phyloP scores from a whole-genome alignment of 2,888 invertebrate species.

The Dynastes grantii region DNA sequence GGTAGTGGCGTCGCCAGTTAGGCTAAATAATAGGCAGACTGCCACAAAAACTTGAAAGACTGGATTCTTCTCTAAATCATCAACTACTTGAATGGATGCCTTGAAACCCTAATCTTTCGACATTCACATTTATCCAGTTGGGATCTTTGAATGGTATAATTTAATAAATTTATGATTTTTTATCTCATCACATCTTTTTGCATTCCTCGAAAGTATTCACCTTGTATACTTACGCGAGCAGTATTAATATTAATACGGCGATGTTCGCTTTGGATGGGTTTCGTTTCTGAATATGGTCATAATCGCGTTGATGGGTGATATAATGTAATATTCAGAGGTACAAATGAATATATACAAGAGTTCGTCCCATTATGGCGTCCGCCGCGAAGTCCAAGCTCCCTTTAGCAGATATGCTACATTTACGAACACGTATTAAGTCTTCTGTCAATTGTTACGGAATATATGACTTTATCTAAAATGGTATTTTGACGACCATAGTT shows the following conservation, averaged over 20 bases:
- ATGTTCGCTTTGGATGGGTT: conserved; percentile 21
- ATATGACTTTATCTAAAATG: conserved; percentile 48
- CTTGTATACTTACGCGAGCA: not conserved
- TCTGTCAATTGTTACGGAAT: conserved; percentile 44
- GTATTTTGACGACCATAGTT: conserved; percentile 34
- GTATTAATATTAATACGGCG: conserved; percentile 38
- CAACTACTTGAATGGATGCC: too few relatives aligned
- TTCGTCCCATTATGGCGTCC: conserved; percentile 35
- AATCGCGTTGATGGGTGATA: conserved; percentile 40
- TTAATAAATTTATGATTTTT: too few relatives aligned
- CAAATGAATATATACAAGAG: conserved; percentile 48
- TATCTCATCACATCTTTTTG: not conserved
- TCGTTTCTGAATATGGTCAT: conserved; percentile 31
- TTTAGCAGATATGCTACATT: conserved; percentile 46
- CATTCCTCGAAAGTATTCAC: too few relatives aligned
- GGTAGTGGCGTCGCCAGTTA: too few relatives aligned
- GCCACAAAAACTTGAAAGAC: too few relatives aligned
- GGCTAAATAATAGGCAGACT: too few relatives aligned
- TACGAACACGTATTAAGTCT: conserved; percentile 46
- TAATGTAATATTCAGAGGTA: conserved; percentile 46
- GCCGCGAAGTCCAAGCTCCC: conserved; percentile 9
- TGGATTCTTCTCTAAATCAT: too few relatives aligned
- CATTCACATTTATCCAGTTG: too few relatives aligned
- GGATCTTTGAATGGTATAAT: too few relatives aligned
- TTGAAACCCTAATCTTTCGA: too few relatives aligned